Base-by-base conservation (phyloP, 2,888 invertebrate species). In the Coleophora flavipennella region DNA sequence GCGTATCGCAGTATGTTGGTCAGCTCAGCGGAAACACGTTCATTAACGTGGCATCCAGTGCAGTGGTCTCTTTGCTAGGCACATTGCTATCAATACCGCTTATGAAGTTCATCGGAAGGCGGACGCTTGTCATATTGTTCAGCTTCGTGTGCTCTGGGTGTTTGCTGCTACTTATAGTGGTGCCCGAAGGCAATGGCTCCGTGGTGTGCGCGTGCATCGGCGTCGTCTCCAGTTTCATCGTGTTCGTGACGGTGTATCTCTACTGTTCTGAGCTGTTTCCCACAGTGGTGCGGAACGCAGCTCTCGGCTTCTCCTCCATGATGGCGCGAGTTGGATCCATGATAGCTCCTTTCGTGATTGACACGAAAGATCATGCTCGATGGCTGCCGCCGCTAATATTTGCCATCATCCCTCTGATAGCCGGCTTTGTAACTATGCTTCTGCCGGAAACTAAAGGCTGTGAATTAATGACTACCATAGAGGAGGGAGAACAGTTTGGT, bases 191-290 rank as follows among this genome's bases (percentile, higher is more conserved):
- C 7, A 38, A 55, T 0, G 62, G 60, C 1, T 86, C 87, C 36
- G 85, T 91, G 1, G 64, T 87, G 11, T 85, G 92, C 34, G 92
- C 93, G 8, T 88, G 90, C 45, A 63, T 91, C 33, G 94, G 92
- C 0, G 91, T 93, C 42, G 91, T 94, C 37, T 90, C 93, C 20
- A 90, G 93, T 61, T 92, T 94, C 26, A 88, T 94, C n/a, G 90
- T 91, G 1, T 96, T 96, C 61, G 92, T 94, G 1, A 90, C 92
- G 13, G 92, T 92, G 9, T 96, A 96, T 68, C 87, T 96, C 31
- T 96, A 92, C 71, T 91, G 92, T 29, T 91, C 94, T 0, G 96
- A 96, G 72, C 65, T 95, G 36, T 96, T 95, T 57, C 96, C 96
- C 0, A 96, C 96, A 0, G 92, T 95, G 2, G 91, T 95, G 1